Evolutionary conservation across 1,140 invertebrate genomes (phyloP), one percentile per base, ranked within the genome.

Genomic region (Cyclargus thomasi): DNA sequence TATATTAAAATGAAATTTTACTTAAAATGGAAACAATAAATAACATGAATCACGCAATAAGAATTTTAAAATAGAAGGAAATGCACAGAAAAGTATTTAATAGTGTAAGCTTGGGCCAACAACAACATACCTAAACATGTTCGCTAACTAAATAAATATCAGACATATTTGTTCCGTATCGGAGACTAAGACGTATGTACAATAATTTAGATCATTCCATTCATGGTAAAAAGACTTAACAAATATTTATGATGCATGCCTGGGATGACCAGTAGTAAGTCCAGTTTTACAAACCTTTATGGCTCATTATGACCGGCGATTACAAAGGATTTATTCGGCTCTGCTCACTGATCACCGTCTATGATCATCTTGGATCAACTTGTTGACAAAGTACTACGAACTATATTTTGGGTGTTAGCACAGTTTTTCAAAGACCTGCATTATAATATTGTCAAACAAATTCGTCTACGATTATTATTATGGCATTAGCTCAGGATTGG

Each of bases 121-220:
- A 88, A 89, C 85, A 86, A 87, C 77, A 78, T 74, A 74, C 29
- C 14, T 53, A 57, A 65, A 65, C 64, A 29, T 55, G 63, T 55
- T 78, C 65, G 79, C 75, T 79, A 81, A 75, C 59, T 75, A 79
- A 86, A 87, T 86, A 87, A 86, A 87, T 87, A 89, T 86, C 80
- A 86, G 82, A 89, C 79, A 69, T 75, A 74, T 81, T 89, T 87
- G 83, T 86, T 87, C 81, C 75, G 83, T 82, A 76, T 77, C 75
- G 80, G 17, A 83, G 75, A 79, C 80, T 81, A 76, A 82, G 80
- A 76, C 74, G 66, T 86, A 86, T 86, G 72, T 86, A 87, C 83
- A 87, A 80, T 76, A 84, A 65, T 73, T 70, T 70, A 69, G 67
- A 70, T 88, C 86, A 88, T 84, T 88, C 86, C 76, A 74, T 76